phyloP scores from a whole-genome alignment of 2,797 vertebrate species.

The Epinephelus malabaricus region DNA sequence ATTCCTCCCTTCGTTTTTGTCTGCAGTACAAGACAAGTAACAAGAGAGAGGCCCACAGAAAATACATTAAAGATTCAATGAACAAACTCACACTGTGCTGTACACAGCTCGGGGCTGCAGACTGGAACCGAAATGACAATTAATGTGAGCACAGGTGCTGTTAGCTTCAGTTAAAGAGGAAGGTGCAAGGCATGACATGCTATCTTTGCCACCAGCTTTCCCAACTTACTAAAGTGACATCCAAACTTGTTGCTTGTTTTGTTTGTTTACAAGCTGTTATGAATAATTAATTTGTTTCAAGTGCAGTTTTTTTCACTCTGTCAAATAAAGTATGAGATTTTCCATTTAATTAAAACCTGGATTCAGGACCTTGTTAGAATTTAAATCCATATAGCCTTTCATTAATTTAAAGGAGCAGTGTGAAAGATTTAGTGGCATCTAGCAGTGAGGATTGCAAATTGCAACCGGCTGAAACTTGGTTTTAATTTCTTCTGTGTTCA shows the following conservation, averaged over 20 bases:
- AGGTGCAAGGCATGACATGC: not conserved
- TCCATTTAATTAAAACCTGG: not conserved
- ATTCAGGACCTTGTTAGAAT: not conserved
- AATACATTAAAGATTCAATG: constrained; percentile 42
- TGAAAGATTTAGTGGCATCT: too few species aligned
- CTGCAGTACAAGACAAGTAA: constrained; percentile 49
- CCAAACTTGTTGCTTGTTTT: not conserved
- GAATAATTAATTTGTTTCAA: not conserved
- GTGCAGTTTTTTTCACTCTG: too few species aligned
- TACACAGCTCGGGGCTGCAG: constrained; percentile 26
- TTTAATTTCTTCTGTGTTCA: too few species aligned
- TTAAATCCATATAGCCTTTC: not conserved
- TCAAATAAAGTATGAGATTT: not conserved
- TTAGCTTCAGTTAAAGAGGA: constrained; percentile 24
- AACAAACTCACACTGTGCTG: constrained; percentile 6
- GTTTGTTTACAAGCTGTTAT: not conserved
- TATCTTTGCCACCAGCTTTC: not conserved
- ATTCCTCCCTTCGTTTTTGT: constrained; percentile 18
- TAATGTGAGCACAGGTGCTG: constrained; percentile 10
- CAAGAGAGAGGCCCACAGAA: constrained; percentile 37
- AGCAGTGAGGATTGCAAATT: too few species aligned
- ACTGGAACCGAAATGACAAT: constrained; percentile 39
- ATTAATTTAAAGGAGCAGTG: not conserved
- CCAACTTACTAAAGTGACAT: not conserved
- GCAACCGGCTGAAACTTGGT: too few species aligned